Evolutionary conservation across 2,888 invertebrate species (phyloP).

Genomic region (Stenurella melanura): DNA sequence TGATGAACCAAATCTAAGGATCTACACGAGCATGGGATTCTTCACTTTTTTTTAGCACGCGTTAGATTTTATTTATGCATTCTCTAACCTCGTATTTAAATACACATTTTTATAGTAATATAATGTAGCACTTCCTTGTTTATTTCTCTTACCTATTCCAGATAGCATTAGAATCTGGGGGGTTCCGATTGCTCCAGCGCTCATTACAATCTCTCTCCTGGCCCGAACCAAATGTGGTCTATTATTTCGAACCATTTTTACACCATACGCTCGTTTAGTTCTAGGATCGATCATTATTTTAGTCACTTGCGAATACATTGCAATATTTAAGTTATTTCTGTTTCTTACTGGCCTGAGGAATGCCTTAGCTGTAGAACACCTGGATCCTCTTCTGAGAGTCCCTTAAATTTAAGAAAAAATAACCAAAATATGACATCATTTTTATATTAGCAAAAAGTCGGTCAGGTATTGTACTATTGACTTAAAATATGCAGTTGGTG

Average conservation of each 20-base stretch:
- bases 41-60: no score
- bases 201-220: slow-evolving; percentile 87
- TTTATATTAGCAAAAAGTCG: slow-evolving; percentile 68
- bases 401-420: slow-evolving; percentile 76
- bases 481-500: slow-evolving; percentile 64
- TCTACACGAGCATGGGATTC: no score
- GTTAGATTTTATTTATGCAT: no score
- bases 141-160: slow-evolving; percentile 77
- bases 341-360: slow-evolving; percentile 86
- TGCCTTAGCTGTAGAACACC: slow-evolving; percentile 92
- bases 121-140: neutral
- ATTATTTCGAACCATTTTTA: slow-evolving; percentile 85
- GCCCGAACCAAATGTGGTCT: slow-evolving; percentile 81
- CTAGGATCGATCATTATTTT: slow-evolving; percentile 84
- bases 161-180: slow-evolving; percentile 95
- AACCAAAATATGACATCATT: neutral
- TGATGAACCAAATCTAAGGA: no score
- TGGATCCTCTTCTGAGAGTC: slow-evolving; percentile 82
- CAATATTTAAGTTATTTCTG: slow-evolving; percentile 86
- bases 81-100: no score
- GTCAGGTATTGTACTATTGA: slow-evolving; percentile 85
- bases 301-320: slow-evolving; percentile 87
- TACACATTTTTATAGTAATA: no score
- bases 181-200: slow-evolving; percentile 91
- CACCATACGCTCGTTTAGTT: slow-evolving; percentile 85